Evolutionary conservation across 2,113 vertebrate genomes (phyloP).

Genomic region (Prinia subflava): DNA sequence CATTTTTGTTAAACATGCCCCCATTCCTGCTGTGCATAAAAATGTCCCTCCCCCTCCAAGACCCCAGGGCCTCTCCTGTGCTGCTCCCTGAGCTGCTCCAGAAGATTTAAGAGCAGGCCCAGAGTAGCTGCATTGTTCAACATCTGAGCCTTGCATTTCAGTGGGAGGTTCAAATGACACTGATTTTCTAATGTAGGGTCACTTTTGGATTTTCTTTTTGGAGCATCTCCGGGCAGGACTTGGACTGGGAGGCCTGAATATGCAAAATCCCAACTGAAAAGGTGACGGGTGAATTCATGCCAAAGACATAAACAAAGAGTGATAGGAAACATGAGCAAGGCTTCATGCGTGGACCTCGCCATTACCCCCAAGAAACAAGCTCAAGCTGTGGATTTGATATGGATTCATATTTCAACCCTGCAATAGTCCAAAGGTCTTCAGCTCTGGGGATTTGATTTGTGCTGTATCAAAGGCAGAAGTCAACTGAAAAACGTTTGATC

Average conservation of each 20-base stretch:
- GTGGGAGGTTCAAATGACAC: neutral
- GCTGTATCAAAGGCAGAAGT: neutral
- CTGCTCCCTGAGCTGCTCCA: neutral
- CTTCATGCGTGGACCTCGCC: neutral
- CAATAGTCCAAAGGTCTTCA: neutral
- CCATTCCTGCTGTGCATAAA: neutral
- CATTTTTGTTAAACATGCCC: neutral
- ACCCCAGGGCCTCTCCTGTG: neutral
- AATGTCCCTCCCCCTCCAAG: neutral
- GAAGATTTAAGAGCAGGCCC: neutral
- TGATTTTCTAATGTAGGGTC: neutral
- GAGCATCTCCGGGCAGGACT: fast-evolving
- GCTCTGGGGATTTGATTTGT: neutral
- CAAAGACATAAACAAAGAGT: neutral
- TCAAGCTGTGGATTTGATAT: slow-evolving; percentile 3
- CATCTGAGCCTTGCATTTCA: neutral
- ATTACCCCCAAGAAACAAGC: neutral
- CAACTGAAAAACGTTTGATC: neutral
- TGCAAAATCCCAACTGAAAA: neutral
- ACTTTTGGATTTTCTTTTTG: neutral
- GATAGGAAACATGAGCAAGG: neutral
- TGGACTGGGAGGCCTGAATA: neutral
- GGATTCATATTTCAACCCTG: neutral
- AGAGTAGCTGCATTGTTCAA: neutral
- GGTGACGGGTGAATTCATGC: neutral